Evolutionary conservation across 1,140 invertebrate genomes (phyloP).

Genomic region (Paralvinella palmiformis): DNA sequence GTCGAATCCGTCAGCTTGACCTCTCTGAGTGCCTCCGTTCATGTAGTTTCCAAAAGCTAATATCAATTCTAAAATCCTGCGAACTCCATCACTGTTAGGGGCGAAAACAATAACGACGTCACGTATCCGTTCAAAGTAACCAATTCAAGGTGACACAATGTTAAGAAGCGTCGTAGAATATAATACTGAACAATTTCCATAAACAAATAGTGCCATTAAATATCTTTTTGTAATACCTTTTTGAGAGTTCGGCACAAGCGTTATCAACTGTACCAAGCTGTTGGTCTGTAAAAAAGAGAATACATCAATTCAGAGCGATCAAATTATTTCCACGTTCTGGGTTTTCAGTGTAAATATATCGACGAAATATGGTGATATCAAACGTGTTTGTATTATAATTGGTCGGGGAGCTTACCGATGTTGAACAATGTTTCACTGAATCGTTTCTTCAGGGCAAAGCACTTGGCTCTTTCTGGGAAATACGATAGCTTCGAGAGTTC

Average conservation of each 20-base stretch:
- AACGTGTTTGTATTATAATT: neutral
- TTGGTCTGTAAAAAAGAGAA: constrained; percentile 34
- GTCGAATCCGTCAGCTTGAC: constrained; percentile 65
- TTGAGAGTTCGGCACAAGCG: constrained; percentile 40
- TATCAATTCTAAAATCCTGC: constrained; percentile 69
- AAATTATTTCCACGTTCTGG: too few relatives aligned
- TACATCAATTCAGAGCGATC: too few relatives aligned
- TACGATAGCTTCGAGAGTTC: constrained; percentile 42
- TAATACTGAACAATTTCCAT: too few relatives aligned
- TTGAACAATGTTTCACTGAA: constrained; percentile 42
- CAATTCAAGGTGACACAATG: too few relatives aligned
- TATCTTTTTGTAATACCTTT: too few relatives aligned
- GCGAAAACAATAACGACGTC: neutral
- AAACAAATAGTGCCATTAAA: too few relatives aligned
- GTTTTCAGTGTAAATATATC: too few relatives aligned
- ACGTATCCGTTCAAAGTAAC: too few relatives aligned
- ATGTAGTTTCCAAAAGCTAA: constrained; percentile 85
- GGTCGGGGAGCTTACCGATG: constrained; percentile 31
- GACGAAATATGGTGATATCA: neutral
- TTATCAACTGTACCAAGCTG: constrained; percentile 37
- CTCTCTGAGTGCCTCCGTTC: constrained; percentile 76
- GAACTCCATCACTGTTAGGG: neutral
- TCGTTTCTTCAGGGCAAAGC: constrained; percentile 38
- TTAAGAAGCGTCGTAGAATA: too few relatives aligned
- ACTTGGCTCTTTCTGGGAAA: constrained; percentile 39